A percentile compares a stretch with the other conserved stretches of the same genome.
phyloP scores from a whole-genome alignment of 1,140 invertebrate species.

The Saxidomus purpurata region DNA sequence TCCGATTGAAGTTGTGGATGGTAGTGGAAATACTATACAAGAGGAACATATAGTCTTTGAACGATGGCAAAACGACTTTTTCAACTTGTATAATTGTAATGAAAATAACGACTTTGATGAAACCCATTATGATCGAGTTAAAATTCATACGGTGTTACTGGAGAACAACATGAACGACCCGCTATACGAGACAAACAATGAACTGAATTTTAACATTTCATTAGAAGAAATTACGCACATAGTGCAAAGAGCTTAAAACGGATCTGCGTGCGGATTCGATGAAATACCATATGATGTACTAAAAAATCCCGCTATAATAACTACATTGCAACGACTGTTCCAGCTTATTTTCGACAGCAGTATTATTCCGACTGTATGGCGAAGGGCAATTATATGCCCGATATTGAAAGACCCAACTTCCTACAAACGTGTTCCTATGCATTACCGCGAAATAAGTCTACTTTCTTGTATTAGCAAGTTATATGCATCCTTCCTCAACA shows the following conservation, averaged over 20 bases:
- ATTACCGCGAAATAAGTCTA: too few relatives aligned
- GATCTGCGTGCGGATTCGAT: conserved; percentile 38
- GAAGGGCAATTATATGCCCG: too few relatives aligned
- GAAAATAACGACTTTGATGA: conserved; percentile 28
- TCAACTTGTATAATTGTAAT: conserved; percentile 36
- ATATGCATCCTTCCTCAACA: too few relatives aligned
- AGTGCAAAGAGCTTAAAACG: background rate
- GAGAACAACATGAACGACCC: conserved; percentile 46
- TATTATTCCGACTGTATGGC: background rate
- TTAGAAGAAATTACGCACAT: conserved; percentile 18
- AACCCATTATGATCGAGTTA: too few relatives aligned
- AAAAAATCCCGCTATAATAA: background rate
- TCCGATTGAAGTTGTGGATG: conserved; percentile 6
- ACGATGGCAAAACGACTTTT: conserved; percentile 48
- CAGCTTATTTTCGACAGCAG: background rate
- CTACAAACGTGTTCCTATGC: too few relatives aligned
- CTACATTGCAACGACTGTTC: background rate
- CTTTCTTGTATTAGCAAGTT: too few relatives aligned
- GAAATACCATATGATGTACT: conserved; percentile 40
- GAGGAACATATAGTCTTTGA: background rate
- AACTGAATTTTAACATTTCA: conserved; percentile 25
- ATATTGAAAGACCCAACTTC: too few relatives aligned
- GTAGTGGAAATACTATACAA: conserved; percentile 16
- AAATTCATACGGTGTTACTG: conserved; percentile 16
- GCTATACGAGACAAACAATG: conserved; percentile 16